These are phyloP conservation scores for Zenarchopterus dispar DNA, from an alignment of 2,797 vertebrate species.

Conservation along the genomic window DNA sequence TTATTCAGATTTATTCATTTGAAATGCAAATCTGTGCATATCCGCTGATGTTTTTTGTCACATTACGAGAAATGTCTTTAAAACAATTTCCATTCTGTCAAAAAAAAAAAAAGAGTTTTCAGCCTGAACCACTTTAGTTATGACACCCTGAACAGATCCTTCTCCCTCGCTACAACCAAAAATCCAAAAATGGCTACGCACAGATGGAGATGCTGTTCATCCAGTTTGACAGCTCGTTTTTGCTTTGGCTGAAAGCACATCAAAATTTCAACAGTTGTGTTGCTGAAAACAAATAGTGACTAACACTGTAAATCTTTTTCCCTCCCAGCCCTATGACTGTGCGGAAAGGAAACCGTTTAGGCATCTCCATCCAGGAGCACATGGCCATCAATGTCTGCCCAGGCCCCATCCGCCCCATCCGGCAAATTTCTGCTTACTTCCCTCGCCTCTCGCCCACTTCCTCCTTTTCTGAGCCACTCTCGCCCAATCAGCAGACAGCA, in stretches of 20 bases:
- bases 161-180: no score
- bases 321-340: constrained; percentile 75
- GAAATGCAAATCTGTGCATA: constrained; percentile 61
- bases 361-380: constrained; percentile 88
- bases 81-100: constrained; percentile 39
- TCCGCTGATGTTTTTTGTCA: constrained; percentile 42
- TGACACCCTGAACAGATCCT: constrained; percentile 2
- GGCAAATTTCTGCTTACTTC: constrained; percentile 88
- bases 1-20: constrained; percentile 51
- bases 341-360: constrained; percentile 79
- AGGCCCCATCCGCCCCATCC: constrained; percentile 86
- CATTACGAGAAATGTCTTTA: constrained; percentile 35
- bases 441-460: constrained; percentile 83
- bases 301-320: constrained; percentile 2
- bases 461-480: constrained; percentile 73
- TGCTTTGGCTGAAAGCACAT: neutral
- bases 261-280: neutral
- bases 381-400: constrained; percentile 89
- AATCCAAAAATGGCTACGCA: no score
- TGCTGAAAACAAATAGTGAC: constrained; percentile 2
- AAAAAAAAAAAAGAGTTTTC: constrained; percentile 38
- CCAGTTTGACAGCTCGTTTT: neutral
- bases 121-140: constrained; percentile 17
- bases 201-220: no score
- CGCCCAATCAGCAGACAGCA: constrained; percentile 62